Percentiles rank a stretch among this genome's conserved stretches.
Evolutionary conservation across 1,140 invertebrate species (phyloP).

Genomic region (Ceratitis capitata): DNA sequence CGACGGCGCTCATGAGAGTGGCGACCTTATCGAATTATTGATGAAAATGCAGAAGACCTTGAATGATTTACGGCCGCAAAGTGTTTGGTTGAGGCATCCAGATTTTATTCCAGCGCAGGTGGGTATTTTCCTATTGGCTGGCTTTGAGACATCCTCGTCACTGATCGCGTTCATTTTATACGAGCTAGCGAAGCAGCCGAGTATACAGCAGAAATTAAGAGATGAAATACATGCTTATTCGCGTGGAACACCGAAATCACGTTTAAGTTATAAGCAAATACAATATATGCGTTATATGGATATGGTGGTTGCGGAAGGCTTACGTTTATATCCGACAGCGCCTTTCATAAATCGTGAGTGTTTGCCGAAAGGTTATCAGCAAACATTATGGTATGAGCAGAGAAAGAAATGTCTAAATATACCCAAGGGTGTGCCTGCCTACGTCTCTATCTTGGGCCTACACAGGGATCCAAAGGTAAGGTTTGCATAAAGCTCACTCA

Average conservation of each 20-base stretch:
- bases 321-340: conserved; percentile 71
- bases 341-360: conserved; percentile 68
- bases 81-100: conserved; percentile 61
- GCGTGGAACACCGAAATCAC: conserved; percentile 46
- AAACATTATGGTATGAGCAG: conserved; percentile 45
- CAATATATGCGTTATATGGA: conserved; percentile 65
- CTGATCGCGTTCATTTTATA: conserved; percentile 69
- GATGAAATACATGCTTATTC: conserved; percentile 67
- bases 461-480: conserved; percentile 63
- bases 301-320: conserved; percentile 68
- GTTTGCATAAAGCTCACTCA: not conserved
- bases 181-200: conserved; percentile 69
- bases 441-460: conserved; percentile 57
- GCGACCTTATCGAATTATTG: conserved; percentile 68
- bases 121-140: conserved; percentile 71
- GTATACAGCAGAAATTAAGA: conserved; percentile 68
- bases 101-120: conserved; percentile 73
- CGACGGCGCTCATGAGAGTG: not conserved
- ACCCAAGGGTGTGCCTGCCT: conserved; percentile 56
- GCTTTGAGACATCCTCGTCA: conserved; percentile 73
- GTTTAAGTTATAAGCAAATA: conserved; percentile 63
- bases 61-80: not conserved
- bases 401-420: conserved; percentile 53
- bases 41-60: conserved; percentile 61
- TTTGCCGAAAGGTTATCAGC: conserved; percentile 44